phyloP scores from a whole-genome alignment of 2,113 vertebrate species.

The Oenanthe oenanthe region DNA sequence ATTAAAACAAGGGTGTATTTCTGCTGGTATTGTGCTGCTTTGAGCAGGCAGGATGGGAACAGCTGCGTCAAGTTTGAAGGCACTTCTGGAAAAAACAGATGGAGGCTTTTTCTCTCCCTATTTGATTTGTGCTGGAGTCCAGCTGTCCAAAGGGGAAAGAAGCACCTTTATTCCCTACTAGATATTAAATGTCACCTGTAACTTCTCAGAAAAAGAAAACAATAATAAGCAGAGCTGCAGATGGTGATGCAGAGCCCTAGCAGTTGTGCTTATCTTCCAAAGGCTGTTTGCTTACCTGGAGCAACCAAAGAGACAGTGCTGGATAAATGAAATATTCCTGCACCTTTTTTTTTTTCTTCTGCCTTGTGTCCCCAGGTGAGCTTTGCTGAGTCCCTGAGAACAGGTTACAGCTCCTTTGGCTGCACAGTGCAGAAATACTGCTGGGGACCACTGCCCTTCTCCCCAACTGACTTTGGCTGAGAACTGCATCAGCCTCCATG shows the following conservation, averaged over 20 bases:
- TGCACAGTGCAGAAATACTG: neutral
- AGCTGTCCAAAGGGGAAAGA: constrained; percentile 59
- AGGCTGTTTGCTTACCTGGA: constrained; percentile 19
- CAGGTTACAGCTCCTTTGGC: neutral
- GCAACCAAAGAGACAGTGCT: neutral
- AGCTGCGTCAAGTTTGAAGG: constrained; percentile 53
- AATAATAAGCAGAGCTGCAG: constrained; percentile 21
- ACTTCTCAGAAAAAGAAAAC: neutral
- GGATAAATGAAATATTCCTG: neutral
- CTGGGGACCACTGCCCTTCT: neutral
- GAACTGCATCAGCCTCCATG: neutral
- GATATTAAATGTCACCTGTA: constrained; percentile 25
- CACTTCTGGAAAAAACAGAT: constrained; percentile 54
- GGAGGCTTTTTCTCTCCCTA: neutral
- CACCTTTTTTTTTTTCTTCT: neutral
- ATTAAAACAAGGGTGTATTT: constrained; percentile 65
- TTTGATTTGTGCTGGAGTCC: constrained; percentile 32
- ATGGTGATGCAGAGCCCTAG: constrained; percentile 27
- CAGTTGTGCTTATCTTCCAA: neutral
- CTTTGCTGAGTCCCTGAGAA: neutral
- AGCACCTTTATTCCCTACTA: constrained; percentile 50
- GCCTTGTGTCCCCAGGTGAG: neutral
- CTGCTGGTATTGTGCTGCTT: constrained; percentile 46
- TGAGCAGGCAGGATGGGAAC: constrained; percentile 40
- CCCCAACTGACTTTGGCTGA: neutral